Conservation (phyloP, 2,797 vertebrate genomes). For the Coreius guichenoti region DNA sequence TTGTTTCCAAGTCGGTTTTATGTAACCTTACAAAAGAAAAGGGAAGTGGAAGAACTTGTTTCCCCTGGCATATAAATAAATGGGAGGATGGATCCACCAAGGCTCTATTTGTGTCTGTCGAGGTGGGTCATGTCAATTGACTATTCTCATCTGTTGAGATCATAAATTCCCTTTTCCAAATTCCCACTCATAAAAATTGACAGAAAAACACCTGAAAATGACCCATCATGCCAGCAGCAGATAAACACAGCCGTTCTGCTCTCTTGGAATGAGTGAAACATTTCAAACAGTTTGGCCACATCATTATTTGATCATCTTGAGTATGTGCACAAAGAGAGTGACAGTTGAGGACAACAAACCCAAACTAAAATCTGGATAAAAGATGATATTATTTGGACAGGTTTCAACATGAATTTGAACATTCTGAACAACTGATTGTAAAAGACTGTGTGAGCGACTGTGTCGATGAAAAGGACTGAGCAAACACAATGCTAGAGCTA, state of each 20-base stretch:
- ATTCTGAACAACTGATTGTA: conserved; percentile 15
- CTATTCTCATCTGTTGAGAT: not conserved
- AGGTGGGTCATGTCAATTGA: conserved; percentile 16
- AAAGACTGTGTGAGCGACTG: not conserved
- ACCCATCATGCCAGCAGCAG: not conserved
- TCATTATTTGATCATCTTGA: conserved; percentile 7
- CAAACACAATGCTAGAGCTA: conserved; percentile 66
- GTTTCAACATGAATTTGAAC: conserved; percentile 27
- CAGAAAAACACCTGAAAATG: not conserved
- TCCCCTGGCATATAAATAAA: conserved; percentile 70
- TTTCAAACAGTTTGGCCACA: not conserved
- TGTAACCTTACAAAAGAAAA: conserved; percentile 21
- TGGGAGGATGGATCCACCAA: conserved; percentile 14
- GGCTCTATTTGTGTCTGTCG: not conserved
- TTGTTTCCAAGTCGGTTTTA: not conserved
- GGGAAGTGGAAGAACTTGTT: conserved; percentile 59
- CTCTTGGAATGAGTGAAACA: conserved; percentile 4
- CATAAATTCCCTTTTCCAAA: not conserved
- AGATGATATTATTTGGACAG: not conserved
- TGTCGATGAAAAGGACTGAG: conserved; percentile 64
- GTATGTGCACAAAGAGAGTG: conserved; percentile 4
- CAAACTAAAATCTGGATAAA: not conserved
- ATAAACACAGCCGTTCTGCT: not conserved
- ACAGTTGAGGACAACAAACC: conserved; percentile 17
- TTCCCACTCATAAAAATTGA: not conserved